Evolutionary conservation across 2,113 vertebrate genomes (phyloP).

Genomic region (Paradoxurus hermaphroditus): DNA sequence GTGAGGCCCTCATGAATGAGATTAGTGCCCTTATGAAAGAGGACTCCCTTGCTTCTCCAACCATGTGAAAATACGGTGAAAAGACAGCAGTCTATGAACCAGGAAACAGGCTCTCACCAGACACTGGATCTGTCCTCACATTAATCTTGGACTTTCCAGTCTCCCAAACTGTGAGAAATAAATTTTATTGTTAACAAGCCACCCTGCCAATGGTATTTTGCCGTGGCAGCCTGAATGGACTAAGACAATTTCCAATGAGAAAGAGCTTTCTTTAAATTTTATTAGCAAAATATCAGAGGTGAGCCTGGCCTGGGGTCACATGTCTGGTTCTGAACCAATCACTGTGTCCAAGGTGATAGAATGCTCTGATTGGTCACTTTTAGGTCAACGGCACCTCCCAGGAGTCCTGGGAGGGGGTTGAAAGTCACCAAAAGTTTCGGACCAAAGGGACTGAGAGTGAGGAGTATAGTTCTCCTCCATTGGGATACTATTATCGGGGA

Average conservation of each 20-base stretch:
- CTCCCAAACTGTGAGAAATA: not conserved
- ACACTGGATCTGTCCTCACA: too few relatives aligned
- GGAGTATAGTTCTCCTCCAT: not conserved
- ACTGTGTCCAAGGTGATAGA: too few relatives aligned
- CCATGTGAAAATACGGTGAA: not conserved
- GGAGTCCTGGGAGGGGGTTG: not conserved
- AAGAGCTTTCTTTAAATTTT: not conserved
- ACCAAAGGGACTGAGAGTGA: not conserved
- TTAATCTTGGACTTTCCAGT: not conserved
- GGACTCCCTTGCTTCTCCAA: not conserved
- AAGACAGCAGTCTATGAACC: not conserved
- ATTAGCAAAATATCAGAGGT: not conserved
- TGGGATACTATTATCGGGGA: not conserved
- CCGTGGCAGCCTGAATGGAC: not conserved
- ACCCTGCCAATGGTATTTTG: not conserved
- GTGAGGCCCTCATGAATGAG: not conserved
- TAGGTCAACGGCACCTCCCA: not conserved
- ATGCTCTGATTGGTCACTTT: not conserved
- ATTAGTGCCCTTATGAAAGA: not conserved
- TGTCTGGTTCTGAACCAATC: not conserved
- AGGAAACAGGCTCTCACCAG: not conserved
- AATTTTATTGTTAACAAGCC: not conserved
- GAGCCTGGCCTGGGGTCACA: not conserved
- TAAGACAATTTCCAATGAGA: not conserved
- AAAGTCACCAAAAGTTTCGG: not conserved